Conservation (phyloP, 2,888 invertebrate genomes). For the Calephelis perditalis region DNA sequence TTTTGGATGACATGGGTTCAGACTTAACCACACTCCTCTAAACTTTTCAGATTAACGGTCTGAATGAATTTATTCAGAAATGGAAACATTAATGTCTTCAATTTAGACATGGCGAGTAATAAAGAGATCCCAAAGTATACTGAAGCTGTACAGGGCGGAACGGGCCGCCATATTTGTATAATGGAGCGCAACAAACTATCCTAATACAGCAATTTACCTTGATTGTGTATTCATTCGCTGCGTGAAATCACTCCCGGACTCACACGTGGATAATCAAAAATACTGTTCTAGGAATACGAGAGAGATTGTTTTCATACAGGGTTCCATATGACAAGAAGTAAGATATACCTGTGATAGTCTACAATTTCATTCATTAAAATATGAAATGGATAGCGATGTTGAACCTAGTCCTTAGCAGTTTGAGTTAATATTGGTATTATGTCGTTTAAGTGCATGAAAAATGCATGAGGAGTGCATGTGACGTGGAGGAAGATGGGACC, state of each 20-base stretch:
- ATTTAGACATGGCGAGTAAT: constrained; percentile 30
- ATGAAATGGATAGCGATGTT: too few relatives aligned
- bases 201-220: constrained; percentile 35
- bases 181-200: constrained; percentile 32
- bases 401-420: too few relatives aligned
- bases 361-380: too few relatives aligned
- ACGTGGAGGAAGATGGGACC: too few relatives aligned
- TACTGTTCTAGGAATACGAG: not conserved
- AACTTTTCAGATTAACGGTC: not conserved
- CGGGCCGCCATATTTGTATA: constrained; percentile 34
- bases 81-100: constrained; percentile 25
- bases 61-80: not conserved
- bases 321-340: too few relatives aligned
- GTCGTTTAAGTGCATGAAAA: too few relatives aligned
- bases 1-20: too few relatives aligned
- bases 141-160: constrained; percentile 26
- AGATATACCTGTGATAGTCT: too few relatives aligned
- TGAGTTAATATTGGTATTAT: too few relatives aligned
- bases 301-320: too few relatives aligned
- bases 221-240: constrained; percentile 52
- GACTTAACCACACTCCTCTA: too few relatives aligned
- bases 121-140: constrained; percentile 18
- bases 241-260: constrained; percentile 50
- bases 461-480: too few relatives aligned
- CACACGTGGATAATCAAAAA: constrained; percentile 59